Percentiles rank a stretch among this genome's conserved stretches.
These are phyloP conservation scores for Emydura subglobosa DNA, from an alignment of 2,113 vertebrate species.

Conservation along the genomic window DNA sequence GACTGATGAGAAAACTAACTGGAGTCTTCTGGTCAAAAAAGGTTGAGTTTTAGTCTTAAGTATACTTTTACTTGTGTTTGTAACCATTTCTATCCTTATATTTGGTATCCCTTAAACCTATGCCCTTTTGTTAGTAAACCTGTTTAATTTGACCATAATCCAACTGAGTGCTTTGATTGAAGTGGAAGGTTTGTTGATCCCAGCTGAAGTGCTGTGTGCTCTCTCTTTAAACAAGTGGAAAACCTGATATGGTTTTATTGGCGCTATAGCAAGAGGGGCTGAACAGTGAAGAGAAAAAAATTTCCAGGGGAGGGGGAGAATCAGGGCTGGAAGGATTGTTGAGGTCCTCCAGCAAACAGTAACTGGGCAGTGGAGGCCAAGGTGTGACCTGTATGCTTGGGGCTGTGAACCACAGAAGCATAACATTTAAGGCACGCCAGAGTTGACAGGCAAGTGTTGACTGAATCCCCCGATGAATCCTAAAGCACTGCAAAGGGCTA, in stretches of 20 bases:
- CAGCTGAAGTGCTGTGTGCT: neutral
- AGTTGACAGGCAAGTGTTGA: neutral
- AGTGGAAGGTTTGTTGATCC: neutral
- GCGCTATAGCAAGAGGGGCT: neutral
- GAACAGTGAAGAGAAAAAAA: neutral
- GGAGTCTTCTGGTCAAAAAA: too few species aligned
- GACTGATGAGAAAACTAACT: neutral
- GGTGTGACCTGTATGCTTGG: too few species aligned
- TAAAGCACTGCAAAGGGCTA: neutral
- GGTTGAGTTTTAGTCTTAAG: neutral
- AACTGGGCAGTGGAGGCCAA: neutral
- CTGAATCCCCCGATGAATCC: neutral
- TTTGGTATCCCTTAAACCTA: neutral
- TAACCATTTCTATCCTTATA: neutral
- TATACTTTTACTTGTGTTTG: neutral
- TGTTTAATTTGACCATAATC: neutral
- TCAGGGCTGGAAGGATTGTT: neutral
- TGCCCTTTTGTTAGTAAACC: neutral
- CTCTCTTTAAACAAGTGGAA: neutral
- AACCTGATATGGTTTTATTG: neutral
- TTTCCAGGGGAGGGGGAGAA: too few species aligned
- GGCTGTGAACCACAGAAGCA: neutral
- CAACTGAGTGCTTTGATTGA: neutral
- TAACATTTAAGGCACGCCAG: neutral
- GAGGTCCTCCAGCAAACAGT: neutral